Evolutionary conservation across 2,113 vertebrate genomes (phyloP).

Genomic region (Seriola aureovittata): DNA sequence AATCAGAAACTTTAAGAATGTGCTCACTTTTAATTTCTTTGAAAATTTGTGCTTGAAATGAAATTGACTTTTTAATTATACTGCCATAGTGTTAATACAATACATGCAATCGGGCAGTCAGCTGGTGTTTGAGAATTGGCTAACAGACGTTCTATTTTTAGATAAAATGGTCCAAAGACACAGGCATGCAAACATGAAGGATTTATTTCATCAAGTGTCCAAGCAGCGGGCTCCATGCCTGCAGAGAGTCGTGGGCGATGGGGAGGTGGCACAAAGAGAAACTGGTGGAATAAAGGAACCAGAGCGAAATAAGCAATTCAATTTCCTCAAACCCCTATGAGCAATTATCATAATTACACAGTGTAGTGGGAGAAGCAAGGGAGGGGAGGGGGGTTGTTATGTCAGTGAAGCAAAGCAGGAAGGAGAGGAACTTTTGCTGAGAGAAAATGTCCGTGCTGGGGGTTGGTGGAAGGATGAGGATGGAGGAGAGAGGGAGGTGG

Average conservation of each 20-base stretch:
- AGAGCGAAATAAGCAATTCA: constrained; percentile 67
- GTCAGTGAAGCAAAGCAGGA: constrained; percentile 61
- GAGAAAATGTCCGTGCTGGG: constrained; percentile 43
- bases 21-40: background rate
- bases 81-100: background rate
- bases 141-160: constrained; percentile 1
- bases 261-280: constrained; percentile 33
- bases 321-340: constrained; percentile 72
- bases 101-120: background rate
- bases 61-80: constrained; percentile 3
- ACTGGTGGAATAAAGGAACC: constrained; percentile 49
- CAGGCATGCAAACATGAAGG: constrained; percentile 8
- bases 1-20: background rate
- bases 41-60: background rate
- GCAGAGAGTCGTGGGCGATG: constrained; percentile 4
- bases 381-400: constrained; percentile 46
- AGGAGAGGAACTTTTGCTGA: constrained; percentile 49
- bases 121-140: background rate
- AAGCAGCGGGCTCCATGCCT: constrained; percentile 4
- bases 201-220: constrained; percentile 32
- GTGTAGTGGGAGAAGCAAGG: constrained; percentile 53
- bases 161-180: constrained; percentile 8
- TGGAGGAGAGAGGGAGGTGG: constrained; percentile 33
- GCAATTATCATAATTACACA: constrained; percentile 79
- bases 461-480: constrained; percentile 39